These are phyloP conservation scores for Mimumesa dahlbomi DNA, from an alignment of 2,888 invertebrate species.

Conservation along the genomic window DNA sequence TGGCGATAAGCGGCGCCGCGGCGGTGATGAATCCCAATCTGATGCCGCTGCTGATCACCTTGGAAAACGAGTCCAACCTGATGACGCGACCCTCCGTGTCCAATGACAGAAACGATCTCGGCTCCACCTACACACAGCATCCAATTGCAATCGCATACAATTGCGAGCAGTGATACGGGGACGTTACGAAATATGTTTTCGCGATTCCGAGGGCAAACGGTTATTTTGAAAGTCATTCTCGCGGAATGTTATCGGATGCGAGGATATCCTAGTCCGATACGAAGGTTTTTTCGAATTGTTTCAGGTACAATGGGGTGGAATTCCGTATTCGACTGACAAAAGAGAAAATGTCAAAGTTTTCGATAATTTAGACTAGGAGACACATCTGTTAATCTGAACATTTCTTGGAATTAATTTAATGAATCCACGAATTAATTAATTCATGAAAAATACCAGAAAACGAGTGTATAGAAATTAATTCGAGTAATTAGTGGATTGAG, in stretches of 20 bases:
- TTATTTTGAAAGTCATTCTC: too few relatives aligned
- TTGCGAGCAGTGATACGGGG: background rate
- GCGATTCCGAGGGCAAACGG: too few relatives aligned
- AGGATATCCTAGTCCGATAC: too few relatives aligned
- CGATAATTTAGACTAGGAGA: too few relatives aligned
- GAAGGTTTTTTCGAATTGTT: too few relatives aligned
- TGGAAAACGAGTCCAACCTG: slow-evolving; percentile 89
- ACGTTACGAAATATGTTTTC: background rate
- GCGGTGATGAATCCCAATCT: slow-evolving; percentile 89
- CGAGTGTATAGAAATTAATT: background rate
- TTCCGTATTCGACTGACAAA: too few relatives aligned
- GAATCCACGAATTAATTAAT: slow-evolving; percentile 6
- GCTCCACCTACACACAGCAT: slow-evolving; percentile 79
- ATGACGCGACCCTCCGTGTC: slow-evolving; percentile 89
- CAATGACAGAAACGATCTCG: slow-evolving; percentile 87
- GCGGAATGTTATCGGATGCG: too few relatives aligned
- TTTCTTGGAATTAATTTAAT: too few relatives aligned
- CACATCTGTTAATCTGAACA: too few relatives aligned
- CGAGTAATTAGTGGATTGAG: too few relatives aligned
- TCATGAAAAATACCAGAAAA: background rate
- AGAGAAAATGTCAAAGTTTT: too few relatives aligned
- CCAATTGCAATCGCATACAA: background rate
- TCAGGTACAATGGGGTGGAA: too few relatives aligned
- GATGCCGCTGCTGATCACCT: slow-evolving; percentile 87
- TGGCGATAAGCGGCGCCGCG: slow-evolving; percentile 84